Base-by-base conservation (phyloP, 2,888 invertebrate genomes). In the Suillia variegata region DNA sequence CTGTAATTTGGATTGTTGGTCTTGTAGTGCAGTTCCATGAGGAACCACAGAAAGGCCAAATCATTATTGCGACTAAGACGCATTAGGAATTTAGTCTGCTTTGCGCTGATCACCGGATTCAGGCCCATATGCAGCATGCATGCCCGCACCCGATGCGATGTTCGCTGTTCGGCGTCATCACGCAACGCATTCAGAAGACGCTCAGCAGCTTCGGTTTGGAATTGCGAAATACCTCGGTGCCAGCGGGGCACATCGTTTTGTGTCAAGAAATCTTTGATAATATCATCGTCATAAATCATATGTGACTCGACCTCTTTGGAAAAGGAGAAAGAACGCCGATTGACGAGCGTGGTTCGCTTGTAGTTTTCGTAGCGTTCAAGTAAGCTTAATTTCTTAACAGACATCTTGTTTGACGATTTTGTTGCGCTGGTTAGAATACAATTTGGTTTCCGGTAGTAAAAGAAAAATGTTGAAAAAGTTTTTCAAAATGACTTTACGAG, bases 21-120 rank as follows among this genome's bases (percentile, higher is more conserved):
- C 38, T 69, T 73, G 52, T 80, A 81, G 58, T 73, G 75, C 58
- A 73, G 45, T 26, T 81, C 79, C 75, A 75, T 74, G 1, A 81
- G 67, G 53, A 79, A 81, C 81, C 81, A 81, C 2, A 81, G 61
- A 57, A 82, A 81, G 2, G 80, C 81, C 20, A 81, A 67, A 56
- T 81, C 81, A 56, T 75, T 81, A 21, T 77, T 76, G 1, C 71
- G 70, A 42, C 79, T 75, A 24, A 80, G 54, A 3, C 51, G 31
- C 61, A 79, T 70, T 2, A 75, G 55, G 2, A 62, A 42, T 17
- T 59, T 62, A 1, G 79, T 56, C 3, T 67, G 59, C 1, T 53
- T 34, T 3, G 47, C 17, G 1, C 59, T 42, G 2, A 75, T 69
- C 2, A 65, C 26, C 0, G 80, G 80, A 2, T 60, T 47, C 1